Base-by-base conservation (phyloP, 1,140 invertebrate genomes). In the Sarcophaga bullata region DNA sequence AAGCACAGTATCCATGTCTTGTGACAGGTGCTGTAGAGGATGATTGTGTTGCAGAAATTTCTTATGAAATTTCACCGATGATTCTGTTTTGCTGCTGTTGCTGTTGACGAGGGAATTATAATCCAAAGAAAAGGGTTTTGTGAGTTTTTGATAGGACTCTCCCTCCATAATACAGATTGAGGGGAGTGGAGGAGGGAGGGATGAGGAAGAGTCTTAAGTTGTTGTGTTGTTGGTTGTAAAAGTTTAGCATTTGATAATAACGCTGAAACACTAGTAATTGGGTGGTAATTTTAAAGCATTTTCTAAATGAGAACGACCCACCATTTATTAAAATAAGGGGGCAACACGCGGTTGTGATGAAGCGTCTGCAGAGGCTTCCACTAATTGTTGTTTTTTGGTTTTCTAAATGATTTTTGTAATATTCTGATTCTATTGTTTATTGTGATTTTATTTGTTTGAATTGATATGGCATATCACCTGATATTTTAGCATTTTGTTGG, bases 211-310 rank as follows among this genome's bases (percentile, higher is more conserved):
- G n/a, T n/a, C n/a, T n/a, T n/a, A n/a, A n/a, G 37, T 15, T 25
- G n/a, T 37, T 37, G 54, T 10, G 54, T 10, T n/a, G 47, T 47
- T 54, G 81, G 82, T 49, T 73, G 82, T 82, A 85, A 81, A 17
- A 89, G 50, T 81, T 89, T 89, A 81, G 85, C 88, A 84, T 89
- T 81, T 89, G 88, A 84, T 89, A 89, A 58, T 89, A n/a, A 89
- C 3, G 87, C 87, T 75, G 88, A 89, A n/a, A 89, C 88, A 76
- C 88, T 89, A 0, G 88, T 89, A n/a, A 72, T 89, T 89, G 11
- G 88, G 88, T 17, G 88, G 88, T 80, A 89, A 73, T 78, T 89
- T 89, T 0, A 89, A 80, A 0, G 88, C 88, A 73, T 89, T 89
- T 83, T 89, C 88, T 84, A 89, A 80, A 49, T 89, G 88, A 19